Percentiles rank a stretch among this genome's conserved stretches.
Conservation (phyloP, 2,888 invertebrate genomes). For the Argyresthia albistria region DNA sequence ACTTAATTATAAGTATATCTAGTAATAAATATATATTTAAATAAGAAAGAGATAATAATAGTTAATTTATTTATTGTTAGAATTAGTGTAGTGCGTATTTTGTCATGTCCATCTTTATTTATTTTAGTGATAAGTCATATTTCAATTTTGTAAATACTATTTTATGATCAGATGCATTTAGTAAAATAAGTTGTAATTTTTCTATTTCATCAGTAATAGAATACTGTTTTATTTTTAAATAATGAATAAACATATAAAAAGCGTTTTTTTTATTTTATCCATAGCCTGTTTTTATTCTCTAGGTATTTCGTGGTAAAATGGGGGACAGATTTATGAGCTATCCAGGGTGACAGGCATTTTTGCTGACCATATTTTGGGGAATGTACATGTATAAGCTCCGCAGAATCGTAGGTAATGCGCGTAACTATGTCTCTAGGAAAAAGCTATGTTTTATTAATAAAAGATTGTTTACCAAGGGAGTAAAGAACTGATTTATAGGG, state of each 20-base stretch:
- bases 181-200: neutral
- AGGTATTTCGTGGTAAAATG: neutral
- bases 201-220: neutral
- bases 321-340: too few species aligned
- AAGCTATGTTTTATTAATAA: too few species aligned
- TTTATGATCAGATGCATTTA: constrained; percentile 2
- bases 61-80: too few species aligned
- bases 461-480: too few species aligned
- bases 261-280: neutral
- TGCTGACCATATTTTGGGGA: neutral
- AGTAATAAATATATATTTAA: neutral
- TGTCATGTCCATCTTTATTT: neutral
- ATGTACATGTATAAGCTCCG: too few species aligned
- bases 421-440: too few species aligned
- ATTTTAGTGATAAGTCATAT: neutral
- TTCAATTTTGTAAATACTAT: neutral
- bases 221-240: neutral
- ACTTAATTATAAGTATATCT: neutral
- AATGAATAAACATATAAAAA: neutral
- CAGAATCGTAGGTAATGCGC: too few species aligned
- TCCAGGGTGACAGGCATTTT: too few species aligned
- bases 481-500: too few species aligned
- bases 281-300: neutral
- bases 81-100: neutral
- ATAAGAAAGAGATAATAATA: neutral